phyloP scores from a whole-genome alignment of 2,797 vertebrate genomes.

The Falco concolor region DNA sequence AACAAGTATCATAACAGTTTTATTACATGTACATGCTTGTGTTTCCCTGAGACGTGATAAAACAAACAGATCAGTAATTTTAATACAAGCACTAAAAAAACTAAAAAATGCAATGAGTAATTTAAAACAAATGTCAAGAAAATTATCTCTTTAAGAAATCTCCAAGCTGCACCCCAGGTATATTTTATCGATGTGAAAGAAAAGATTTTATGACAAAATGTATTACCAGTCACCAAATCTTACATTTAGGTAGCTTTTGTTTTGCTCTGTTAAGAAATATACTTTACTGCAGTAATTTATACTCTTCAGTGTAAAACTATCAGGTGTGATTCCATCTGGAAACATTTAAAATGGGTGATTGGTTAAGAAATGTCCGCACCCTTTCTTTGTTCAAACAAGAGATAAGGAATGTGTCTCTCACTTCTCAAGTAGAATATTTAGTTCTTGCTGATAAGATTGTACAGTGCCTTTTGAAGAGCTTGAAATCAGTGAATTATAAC shows the following conservation, averaged over 20 bases:
- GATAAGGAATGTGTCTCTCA: constrained; percentile 26
- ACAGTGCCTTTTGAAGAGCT: constrained; percentile 5
- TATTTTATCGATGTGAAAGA: neutral
- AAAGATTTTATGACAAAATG: neutral
- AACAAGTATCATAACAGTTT: constrained; percentile 48
- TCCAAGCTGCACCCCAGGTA: neutral
- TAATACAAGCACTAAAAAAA: neutral
- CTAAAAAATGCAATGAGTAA: neutral
- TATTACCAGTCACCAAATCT: neutral
- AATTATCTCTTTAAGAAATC: neutral
- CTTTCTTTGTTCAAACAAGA: constrained; percentile 3
- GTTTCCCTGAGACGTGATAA: constrained; percentile 6
- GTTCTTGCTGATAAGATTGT: neutral
- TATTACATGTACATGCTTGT: constrained; percentile 54
- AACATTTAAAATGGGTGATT: neutral
- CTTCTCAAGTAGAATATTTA: constrained; percentile 2
- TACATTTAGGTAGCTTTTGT: neutral
- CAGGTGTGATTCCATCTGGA: constrained; percentile 20
- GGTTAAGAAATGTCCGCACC: constrained; percentile 1
- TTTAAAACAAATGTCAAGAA: neutral
- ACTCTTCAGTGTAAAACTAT: neutral
- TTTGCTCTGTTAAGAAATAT: neutral
- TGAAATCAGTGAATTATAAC: neutral
- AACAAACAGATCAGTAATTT: constrained; percentile 25
- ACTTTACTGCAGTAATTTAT: neutral